A percentile compares a stretch with the other conserved stretches of the same genome.
Evolutionary conservation across 2,797 vertebrate species (phyloP).

Genomic region (Smutsia temminckii): DNA sequence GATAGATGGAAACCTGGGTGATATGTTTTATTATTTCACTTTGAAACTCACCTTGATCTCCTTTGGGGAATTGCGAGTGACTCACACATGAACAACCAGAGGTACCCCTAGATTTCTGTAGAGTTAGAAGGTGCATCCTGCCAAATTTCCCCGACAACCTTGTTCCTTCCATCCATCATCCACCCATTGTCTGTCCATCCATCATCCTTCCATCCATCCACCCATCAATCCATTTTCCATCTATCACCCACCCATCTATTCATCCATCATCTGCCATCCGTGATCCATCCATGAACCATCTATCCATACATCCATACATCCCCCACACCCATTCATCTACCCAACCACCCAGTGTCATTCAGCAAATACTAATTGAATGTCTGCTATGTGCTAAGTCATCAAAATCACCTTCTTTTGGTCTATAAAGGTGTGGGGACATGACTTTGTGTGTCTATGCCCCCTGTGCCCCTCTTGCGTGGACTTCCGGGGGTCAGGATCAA

Average conservation of each 20-base stretch:
- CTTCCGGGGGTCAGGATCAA: background rate
- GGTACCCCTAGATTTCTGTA: background rate
- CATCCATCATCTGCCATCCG: fast-evolving
- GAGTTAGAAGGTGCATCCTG: background rate
- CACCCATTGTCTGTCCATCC: too few species aligned
- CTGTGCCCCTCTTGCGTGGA: fast-evolving
- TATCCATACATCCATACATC: fast-evolving
- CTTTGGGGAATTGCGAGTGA: background rate
- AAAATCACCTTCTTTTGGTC: background rate
- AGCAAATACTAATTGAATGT: background rate
- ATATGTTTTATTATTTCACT: background rate
- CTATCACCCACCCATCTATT: fast-evolving
- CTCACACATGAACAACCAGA: background rate
- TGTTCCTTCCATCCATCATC: too few species aligned
- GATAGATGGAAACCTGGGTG: background rate
- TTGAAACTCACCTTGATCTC: background rate
- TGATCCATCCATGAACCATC: fast-evolving
- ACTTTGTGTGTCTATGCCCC: background rate
- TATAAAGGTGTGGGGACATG: background rate
- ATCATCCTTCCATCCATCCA: fast-evolving
- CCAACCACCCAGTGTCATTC: background rate
- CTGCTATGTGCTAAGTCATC: background rate
- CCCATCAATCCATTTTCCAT: fast-evolving
- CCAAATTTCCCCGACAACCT: too few species aligned
- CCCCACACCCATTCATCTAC: fast-evolving